phyloP scores from a whole-genome alignment of 1,140 invertebrate species.

The Gonioctena quinquepunctata region DNA sequence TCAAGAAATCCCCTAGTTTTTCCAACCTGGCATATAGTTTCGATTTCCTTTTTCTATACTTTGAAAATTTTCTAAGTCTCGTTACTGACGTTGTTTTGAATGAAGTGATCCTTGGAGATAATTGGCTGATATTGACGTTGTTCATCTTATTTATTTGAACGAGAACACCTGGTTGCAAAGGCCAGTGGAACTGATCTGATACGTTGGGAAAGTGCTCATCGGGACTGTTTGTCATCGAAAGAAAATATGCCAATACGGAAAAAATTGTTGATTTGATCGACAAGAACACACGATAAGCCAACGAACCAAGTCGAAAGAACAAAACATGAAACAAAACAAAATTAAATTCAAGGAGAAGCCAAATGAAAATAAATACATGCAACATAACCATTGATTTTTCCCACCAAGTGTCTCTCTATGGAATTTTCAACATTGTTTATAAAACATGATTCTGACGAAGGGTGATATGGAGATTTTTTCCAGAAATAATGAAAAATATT shows the following conservation, averaged over 20 bases:
- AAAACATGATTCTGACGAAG: no score
- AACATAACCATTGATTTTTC: not conserved
- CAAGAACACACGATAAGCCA: constrained; percentile 4
- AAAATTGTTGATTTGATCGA: constrained; percentile 18
- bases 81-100: constrained; percentile 44
- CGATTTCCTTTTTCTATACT: constrained; percentile 44
- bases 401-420: no score
- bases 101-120: constrained; percentile 28
- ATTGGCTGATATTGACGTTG: constrained; percentile 59
- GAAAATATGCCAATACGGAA: not conserved
- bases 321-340: constrained; percentile 33
- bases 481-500: no score
- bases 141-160: constrained; percentile 81
- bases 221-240: constrained; percentile 35
- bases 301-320: constrained; percentile 20
- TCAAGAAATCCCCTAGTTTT: constrained; percentile 46
- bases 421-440: no score
- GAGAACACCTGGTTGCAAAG: constrained; percentile 82
- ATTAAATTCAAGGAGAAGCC: not conserved
- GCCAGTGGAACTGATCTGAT: constrained; percentile 79
- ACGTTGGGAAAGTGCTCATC: constrained; percentile 50
- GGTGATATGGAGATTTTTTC: no score
- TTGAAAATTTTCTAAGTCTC: constrained; percentile 29
- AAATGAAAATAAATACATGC: not conserved
- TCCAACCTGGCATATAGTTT: constrained; percentile 52